Evolutionary conservation across 2,888 invertebrate genomes (phyloP).

Genomic region (Tenthredo livida): DNA sequence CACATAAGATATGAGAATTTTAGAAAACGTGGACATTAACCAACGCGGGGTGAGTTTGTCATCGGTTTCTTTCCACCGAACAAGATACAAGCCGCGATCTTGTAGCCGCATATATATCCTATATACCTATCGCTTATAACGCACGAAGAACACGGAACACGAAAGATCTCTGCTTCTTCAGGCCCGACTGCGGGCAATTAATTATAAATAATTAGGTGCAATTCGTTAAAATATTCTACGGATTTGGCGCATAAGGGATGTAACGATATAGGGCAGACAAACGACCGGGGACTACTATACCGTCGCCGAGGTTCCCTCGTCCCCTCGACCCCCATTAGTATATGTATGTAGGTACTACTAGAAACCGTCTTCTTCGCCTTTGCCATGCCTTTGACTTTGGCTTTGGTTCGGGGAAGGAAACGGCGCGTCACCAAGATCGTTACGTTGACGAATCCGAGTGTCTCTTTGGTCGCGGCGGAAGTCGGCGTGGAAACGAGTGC

Average conservation of each 20-base stretch:
- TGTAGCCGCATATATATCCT: slow-evolving; percentile 30
- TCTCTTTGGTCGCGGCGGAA: slow-evolving; percentile 67
- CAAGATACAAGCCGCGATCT: slow-evolving; percentile 50
- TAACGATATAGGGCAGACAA: slow-evolving; percentile 66
- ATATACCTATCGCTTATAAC: background rate
- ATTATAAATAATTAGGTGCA: slow-evolving; percentile 74
- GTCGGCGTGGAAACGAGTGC: slow-evolving; percentile 58
- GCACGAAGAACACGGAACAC: background rate
- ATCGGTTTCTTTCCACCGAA: slow-evolving; percentile 31
- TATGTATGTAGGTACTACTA: background rate
- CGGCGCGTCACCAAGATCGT: slow-evolving; percentile 76
- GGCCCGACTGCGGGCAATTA: slow-evolving; percentile 63
- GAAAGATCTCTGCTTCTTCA: slow-evolving; percentile 17
- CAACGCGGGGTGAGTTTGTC: slow-evolving; percentile 28
- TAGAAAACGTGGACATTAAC: slow-evolving; percentile 1
- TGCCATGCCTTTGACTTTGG: background rate
- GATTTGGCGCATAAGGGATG: slow-evolving; percentile 59
- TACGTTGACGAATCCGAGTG: slow-evolving; percentile 73
- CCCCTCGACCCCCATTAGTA: background rate
- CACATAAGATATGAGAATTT: slow-evolving; percentile 28
- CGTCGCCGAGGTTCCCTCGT: background rate
- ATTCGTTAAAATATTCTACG: slow-evolving; percentile 72
- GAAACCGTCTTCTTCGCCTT: slow-evolving; percentile 26
- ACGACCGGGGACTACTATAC: slow-evolving; percentile 57
- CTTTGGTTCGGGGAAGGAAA: slow-evolving; percentile 66